phyloP scores from a whole-genome alignment of 2,113 vertebrate species.

The Rhinichthys klamathensis region DNA sequence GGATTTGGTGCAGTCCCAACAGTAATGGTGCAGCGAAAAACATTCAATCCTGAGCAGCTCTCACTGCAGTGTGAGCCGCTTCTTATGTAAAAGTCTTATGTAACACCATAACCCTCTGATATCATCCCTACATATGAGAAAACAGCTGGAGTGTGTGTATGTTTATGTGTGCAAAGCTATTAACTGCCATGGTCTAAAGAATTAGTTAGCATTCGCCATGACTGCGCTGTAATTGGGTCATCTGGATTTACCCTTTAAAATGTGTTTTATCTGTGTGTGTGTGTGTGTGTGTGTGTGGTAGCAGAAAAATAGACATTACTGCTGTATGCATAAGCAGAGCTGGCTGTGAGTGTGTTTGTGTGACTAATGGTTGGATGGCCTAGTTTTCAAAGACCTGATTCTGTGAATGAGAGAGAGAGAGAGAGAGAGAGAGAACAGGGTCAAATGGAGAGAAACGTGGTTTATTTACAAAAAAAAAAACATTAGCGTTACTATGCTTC shows the following conservation, averaged over 20 bases:
- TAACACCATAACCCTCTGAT: conserved; percentile 71
- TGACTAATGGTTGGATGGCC: conserved; percentile 57
- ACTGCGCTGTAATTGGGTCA: conserved; percentile 38
- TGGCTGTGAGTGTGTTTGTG: conserved; percentile 35
- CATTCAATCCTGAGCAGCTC: conserved; percentile 44
- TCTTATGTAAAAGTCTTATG: conserved; percentile 77
- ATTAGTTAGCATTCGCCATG: not conserved
- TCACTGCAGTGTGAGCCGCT: conserved; percentile 56
- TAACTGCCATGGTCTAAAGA: not conserved
- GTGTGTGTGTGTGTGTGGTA: conserved; percentile 27
- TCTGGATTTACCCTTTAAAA: conserved; percentile 29
- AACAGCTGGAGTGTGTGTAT: conserved; percentile 38
- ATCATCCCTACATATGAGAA: conserved; percentile 57
- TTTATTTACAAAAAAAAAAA: not conserved
- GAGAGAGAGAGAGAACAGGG: not conserved
- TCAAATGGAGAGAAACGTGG: not conserved
- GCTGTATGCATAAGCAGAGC: conserved; percentile 28
- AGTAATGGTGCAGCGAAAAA: conserved; percentile 68
- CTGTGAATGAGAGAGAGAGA: conserved; percentile 28
- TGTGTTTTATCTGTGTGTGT: conserved; percentile 34
- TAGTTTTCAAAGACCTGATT: conserved; percentile 47
- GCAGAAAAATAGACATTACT: conserved; percentile 20
- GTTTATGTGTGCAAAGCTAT: conserved; percentile 29
- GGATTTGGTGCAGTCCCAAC: conserved; percentile 76
- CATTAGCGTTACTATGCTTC: not conserved